Base-by-base conservation (phyloP, 2,888 invertebrate species). In the Drosophila pullipes region DNA sequence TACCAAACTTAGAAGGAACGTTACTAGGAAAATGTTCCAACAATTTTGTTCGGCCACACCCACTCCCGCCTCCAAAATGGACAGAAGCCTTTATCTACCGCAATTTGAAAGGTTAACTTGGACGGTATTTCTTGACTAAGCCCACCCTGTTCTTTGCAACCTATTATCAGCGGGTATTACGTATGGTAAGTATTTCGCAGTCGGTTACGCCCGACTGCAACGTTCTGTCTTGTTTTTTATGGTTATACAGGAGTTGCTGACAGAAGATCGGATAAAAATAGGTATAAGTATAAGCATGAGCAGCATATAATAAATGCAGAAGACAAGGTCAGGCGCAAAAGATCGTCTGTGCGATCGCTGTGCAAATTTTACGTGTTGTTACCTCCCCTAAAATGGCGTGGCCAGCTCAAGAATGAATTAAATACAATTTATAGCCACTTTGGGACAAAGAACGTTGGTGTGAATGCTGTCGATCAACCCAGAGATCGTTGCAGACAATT, bases 401-500 rank as follows among this genome's bases (percentile, higher is more conserved):
- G 16, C 5, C 33, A n/a, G 25, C 16, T 9, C 25, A 28, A 55
- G 31, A 22, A 54, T 39, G 9, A 50, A 67, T 37, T 68, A 37
- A 39, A 68, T 68, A 33, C 9, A 22, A 18, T 54, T 57, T 57
- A 47, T 47, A 61, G 10, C 28, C 10, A 33, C 57, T 41, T 22
- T 41, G 13, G 16, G 31, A 10, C 31, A 69, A 41, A 41, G 18
- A 28, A 10, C 22, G 22, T 25, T 39, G 33, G 22, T 37, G 30
- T 41, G 49, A 68, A 13, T 39, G 52, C 22, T 52, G 47, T 30
- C 49, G 44, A 65, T 35, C 58, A 44, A 3, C 25, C 58, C 9
- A 16, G 47, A 47, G 50, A 64, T 37, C 37, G 47, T 25, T 60
- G 49, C 30, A 49, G 6, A 50, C 25, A 50, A 70, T 60, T 60